Evolutionary conservation across 2,113 vertebrate genomes (phyloP), one percentile per base, ranked within the genome.

Genomic region (Bos taurus): DNA sequence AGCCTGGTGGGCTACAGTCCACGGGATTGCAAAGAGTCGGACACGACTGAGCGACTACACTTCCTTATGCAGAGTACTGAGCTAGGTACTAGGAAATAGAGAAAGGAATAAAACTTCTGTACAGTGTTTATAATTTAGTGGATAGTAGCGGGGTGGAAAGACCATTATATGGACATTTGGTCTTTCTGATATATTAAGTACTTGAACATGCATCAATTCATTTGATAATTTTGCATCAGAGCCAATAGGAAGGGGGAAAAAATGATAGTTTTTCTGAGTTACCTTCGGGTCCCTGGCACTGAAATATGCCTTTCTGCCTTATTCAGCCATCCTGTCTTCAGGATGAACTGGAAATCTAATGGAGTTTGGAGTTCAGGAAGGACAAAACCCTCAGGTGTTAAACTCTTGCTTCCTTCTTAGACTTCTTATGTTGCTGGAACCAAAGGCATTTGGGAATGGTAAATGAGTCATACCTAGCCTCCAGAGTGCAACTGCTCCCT

Each of bases 281-380:
- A 52, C 8, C 6, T 2, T 85, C 4, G 92, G 50, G 26, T 90
- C 25, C 3, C 14, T 85, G 71, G 17, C 13, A 60, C 50, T 88
- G 40, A 92, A 86, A 64, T 43, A 43, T 6, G 21, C 80, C 48
- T 91, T 67, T 33, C 30, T 96, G 33, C 57, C 52, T 88, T 62
- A 43, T 36, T 96, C 50, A 91, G 9, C 71, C 67, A 81, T 92
- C n/a, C 19, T 93, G 48, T 80, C 62, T 96, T 97, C 30, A 57
- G 50, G 67, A 96, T 96, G 74, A 96, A 62, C 67, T 96, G 54
- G 71, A 98, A 95, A 48, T 86, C 59, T 23, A 48, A 4, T 88
- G 60, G 54, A 64, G 30, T 52, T n/a, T 67, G 57, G 57, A 87
- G 83, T 88, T 83, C 89, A 60, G 36, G 16, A 86, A 90, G 95